Evolutionary conservation across 2,113 vertebrate species (phyloP), one percentile per base, ranked within the genome.

Genomic region (Zosterops hypoxanthus): DNA sequence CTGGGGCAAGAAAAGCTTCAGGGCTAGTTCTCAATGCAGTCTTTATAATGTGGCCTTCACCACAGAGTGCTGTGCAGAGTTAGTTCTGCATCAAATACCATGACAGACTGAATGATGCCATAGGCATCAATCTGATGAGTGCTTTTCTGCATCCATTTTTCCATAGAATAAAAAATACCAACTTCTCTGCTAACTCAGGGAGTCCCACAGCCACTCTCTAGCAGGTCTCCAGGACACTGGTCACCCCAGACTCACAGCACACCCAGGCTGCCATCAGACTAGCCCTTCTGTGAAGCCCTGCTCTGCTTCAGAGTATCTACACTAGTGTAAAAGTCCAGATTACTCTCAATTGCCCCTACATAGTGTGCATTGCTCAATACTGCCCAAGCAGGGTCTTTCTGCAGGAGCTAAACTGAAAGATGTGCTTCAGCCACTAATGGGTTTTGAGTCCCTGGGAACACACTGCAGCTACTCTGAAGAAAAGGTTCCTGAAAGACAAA

Each of bases 11-110:
- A 64, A 84, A 56, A 82, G 77, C 93, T 87, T 61, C 86, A 33
- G 82, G 86, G 70, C n/a, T 71, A 42, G 70, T 19, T 94, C 78
- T 92, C 86, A 61, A 11, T 64, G 56, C 61, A 55, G 65, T 52
- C 60, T 91, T 75, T 69, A 79, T 44, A 70, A 64, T 5, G 41
- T n/a, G 50, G 49, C 61, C 87, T 92, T 84, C 3, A 0, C 71
- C 82, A 60, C 8, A 7, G 61, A 82, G 94, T 7, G 21, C 70
- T 56, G n/a, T 75, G 69, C 42, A 22, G 47, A 55, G 31, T 89
- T 94, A 80, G 25, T 92, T 95, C 90, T 84, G 90, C 88, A 85
- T 93, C 78, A 76, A 88, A 81, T 56, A 49, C 82, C n/a, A 29
- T 14, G 49, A 65, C 50, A 53, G 73, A 44, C 79, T 60, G 59